Percentiles rank a stretch among this genome's conserved stretches.
These are phyloP conservation scores for Delia radicum DNA, from an alignment of 1,140 invertebrate species.

Conservation along the genomic window DNA sequence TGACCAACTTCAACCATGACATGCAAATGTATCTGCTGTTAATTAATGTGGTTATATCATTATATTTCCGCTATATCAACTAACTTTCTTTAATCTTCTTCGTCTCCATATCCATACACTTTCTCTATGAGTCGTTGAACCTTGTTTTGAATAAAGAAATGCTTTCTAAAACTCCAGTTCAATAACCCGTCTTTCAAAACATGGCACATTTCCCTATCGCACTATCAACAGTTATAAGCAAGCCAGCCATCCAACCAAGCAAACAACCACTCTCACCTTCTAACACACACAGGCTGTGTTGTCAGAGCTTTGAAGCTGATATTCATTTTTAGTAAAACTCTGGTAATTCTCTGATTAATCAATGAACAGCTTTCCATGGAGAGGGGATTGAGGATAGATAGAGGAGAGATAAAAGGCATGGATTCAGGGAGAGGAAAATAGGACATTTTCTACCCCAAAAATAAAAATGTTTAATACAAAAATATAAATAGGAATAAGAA, in stretches of 20 bases:
- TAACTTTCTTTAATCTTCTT: slow-evolving; percentile 4
- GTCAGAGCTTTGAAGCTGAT: no score
- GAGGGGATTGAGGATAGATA: no score
- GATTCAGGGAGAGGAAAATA: no score
- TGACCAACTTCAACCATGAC: neutral
- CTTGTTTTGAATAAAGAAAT: neutral
- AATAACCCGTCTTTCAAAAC: neutral
- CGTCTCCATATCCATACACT: neutral
- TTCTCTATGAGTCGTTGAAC: neutral
- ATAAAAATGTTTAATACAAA: no score
- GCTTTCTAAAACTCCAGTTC: neutral
- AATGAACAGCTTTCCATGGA: no score
- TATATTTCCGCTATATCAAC: neutral
- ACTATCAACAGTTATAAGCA: no score
- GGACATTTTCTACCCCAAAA: no score
- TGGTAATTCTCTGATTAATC: no score
- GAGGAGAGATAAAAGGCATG: no score
- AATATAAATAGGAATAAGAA: no score
- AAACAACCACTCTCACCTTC: neutral
- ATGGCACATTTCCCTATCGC: neutral
- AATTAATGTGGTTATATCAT: neutral
- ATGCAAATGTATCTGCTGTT: no score
- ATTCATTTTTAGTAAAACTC: no score
- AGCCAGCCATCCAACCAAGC: neutral
- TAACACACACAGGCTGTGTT: neutral